Evolutionary conservation across 1,140 invertebrate genomes (phyloP), one percentile per base, ranked within the genome.

Genomic region (Amyelois transitella): DNA sequence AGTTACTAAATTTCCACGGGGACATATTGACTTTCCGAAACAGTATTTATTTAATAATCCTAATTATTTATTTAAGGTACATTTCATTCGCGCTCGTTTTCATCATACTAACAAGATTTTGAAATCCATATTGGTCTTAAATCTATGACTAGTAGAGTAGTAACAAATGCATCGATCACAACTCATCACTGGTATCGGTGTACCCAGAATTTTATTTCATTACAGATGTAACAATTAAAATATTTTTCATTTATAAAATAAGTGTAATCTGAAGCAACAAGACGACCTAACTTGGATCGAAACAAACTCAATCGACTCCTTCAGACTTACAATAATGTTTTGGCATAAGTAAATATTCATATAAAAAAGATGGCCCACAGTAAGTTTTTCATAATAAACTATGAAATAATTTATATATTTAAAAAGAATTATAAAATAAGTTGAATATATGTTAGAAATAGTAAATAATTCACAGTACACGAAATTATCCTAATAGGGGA

Each of bases 401-500:
- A 51, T 28, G 43, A 51, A n/a, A n/a, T 43, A 21, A 28, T 49
- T 58, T 24, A 51, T 53, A 48, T 58, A 51, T 58, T 44, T 43
- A 57, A 60, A 59, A 63, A 69, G 60, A 32, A 51, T 63, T 69
- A 62, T 54, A 64, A 77, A 81, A 75, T 69, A 60, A 69, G 69
- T 72, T 68, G 55, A 66, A 72, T 72, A 71, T 68, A 67, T 53
- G 68, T 65, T 73, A 70, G 61, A 72, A 69, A 71, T 69, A 69
- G 58, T 45, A n/a, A n/a, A n/a, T 72, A 64, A 54, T 38, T 63
- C 58, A 72, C 66, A 75, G 59, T 74, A 62, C 60, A 74, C 43
- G 62, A 75, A 67, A 72, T 63, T 68, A 61, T 58, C 70, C 74
- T 77, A 80, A 61, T 50, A 73, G 64, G 66, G 77, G 68, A 65